Evolutionary conservation across 2,888 invertebrate species (phyloP).

Genomic region (Catonia carolina): DNA sequence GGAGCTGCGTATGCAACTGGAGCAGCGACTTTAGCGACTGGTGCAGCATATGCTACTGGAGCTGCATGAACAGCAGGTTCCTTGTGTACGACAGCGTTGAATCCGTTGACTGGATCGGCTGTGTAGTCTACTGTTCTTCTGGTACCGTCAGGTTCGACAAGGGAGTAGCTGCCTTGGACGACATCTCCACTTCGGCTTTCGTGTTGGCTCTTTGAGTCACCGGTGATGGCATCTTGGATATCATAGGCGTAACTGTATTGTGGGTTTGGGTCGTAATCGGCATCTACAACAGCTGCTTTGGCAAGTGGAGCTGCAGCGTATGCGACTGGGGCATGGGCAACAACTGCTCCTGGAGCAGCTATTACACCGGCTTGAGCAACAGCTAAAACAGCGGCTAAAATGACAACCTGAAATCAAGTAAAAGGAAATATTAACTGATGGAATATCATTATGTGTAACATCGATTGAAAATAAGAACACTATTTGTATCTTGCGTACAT

Average conservation of each 20-base stretch:
- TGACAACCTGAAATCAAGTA: conserved; percentile 4
- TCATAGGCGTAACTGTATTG: conserved; percentile 31
- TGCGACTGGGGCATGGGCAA: conserved; percentile 31
- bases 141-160: conserved; percentile 31
- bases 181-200: conserved; percentile 30
- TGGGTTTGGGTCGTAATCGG: conserved; percentile 30
- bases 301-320: conserved; percentile 52
- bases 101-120: conserved; percentile 39
- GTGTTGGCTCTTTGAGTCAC: conserved; percentile 32
- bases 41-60: conserved; percentile 28
- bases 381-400: background rate
- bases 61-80: conserved; percentile 37
- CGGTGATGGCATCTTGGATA: conserved; percentile 30
- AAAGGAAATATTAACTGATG: too few species aligned
- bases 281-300: conserved; percentile 21
- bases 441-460: too few species aligned
- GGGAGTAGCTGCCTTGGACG: conserved; percentile 31
- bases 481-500: too few species aligned
- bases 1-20: conserved; percentile 35
- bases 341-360: conserved; percentile 33
- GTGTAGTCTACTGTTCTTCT: conserved; percentile 32
- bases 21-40: conserved; percentile 36
- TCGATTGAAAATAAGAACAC: too few species aligned
- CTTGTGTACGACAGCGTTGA: conserved; percentile 36
- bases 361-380: conserved; percentile 35